phyloP scores from a whole-genome alignment of 2,113 vertebrate genomes.

The Rhegmatorhina hoffmannsi region DNA sequence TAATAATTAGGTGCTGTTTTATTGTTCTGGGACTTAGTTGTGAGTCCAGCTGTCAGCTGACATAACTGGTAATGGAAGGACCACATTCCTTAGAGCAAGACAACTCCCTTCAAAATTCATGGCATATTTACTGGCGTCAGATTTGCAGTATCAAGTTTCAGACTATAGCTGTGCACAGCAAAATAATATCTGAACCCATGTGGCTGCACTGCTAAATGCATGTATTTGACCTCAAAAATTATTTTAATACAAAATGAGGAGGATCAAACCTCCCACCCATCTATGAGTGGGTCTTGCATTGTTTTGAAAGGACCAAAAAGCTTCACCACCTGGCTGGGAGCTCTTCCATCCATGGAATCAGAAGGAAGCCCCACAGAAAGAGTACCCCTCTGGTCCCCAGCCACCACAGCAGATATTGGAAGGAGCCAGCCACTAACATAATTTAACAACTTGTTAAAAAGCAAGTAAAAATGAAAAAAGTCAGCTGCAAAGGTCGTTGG shows the following conservation, averaged over 20 bases:
- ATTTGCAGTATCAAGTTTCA: neutral
- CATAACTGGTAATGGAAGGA: slow-evolving; percentile 1
- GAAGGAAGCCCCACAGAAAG: neutral
- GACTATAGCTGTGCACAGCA: neutral
- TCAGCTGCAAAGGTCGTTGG: neutral
- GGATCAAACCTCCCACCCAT: neutral
- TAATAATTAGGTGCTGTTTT: slow-evolving; percentile 41
- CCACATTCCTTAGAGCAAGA: slow-evolving; percentile 5
- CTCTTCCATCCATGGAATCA: neutral
- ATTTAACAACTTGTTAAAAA: neutral
- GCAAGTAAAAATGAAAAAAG: neutral
- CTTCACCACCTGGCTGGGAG: neutral
- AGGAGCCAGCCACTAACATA: neutral
- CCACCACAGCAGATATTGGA: accelerated
- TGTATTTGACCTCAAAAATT: accelerated
- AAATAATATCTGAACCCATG: neutral
- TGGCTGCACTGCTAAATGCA: neutral
- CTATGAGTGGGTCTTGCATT: neutral
- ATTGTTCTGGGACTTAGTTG: slow-evolving; percentile 4
- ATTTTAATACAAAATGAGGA: neutral
- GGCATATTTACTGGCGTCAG: neutral
- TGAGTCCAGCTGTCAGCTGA: slow-evolving; percentile 43
- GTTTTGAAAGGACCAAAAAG: neutral
- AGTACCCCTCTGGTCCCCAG: neutral
- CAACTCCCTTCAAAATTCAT: slow-evolving; percentile 1